phyloP scores from a whole-genome alignment of 2,113 vertebrate species.

The Saiga tatarica region DNA sequence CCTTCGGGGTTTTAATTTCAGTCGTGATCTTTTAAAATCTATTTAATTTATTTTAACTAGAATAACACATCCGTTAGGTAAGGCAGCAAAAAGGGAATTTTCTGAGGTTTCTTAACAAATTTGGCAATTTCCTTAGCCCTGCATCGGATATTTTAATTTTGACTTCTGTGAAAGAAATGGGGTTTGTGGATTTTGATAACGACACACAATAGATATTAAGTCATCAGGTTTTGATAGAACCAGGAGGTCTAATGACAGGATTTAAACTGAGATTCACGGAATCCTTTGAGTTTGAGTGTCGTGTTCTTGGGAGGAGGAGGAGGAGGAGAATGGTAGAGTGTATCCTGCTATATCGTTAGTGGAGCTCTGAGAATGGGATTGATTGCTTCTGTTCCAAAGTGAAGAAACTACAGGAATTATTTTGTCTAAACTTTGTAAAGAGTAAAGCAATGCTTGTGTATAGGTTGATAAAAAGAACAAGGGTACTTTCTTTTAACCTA shows the following conservation, averaged over 20 bases:
- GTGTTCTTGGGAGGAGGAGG: not conserved
- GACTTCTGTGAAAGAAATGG: not conserved
- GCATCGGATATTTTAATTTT: not conserved
- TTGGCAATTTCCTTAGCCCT: not conserved
- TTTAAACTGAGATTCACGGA: not conserved
- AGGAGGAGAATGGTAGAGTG: not conserved
- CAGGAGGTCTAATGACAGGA: not conserved
- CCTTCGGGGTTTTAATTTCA: not conserved
- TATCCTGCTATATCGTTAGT: not conserved
- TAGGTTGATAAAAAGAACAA: not conserved
- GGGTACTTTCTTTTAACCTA: not conserved
- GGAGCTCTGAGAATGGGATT: not conserved
- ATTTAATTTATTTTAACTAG: not conserved
- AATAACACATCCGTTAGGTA: not conserved
- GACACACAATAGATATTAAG: not conserved
- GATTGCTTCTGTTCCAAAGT: not conserved
- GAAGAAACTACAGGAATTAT: not conserved
- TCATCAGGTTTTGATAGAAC: not conserved
- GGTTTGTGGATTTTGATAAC: slow-evolving; percentile 17
- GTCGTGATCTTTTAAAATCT: not conserved
- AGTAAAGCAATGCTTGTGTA: not conserved
- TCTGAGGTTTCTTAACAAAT: not conserved
- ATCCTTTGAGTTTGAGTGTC: not conserved
- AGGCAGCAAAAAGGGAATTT: not conserved
- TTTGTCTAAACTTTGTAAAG: not conserved